Base-by-base conservation (phyloP, 2,797 vertebrate genomes). In the Enteromius anoplus region DNA sequence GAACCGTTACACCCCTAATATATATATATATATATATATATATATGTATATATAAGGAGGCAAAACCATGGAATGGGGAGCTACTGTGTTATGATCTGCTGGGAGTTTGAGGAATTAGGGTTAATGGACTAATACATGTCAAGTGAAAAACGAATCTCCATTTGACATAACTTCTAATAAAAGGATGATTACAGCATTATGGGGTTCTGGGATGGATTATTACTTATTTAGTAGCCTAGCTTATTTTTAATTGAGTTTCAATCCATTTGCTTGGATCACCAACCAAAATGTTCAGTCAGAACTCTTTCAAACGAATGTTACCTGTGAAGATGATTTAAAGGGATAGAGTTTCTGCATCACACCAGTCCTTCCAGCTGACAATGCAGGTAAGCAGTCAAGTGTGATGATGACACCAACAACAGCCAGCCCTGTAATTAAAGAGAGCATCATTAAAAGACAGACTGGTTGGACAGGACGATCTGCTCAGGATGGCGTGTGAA, bases 321-420 rank as follows among this genome's bases (percentile, higher is more conserved):
- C 90, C 91, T 92, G 90, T 10, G 88, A 66, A 2, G 83, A 15
- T 0, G 91, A 86, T 75, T 88, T 92, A 88, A 93, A 93, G 0
- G 93, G 93, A 72, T 91, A 92, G 37, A 93, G 86, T 70, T 90
- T 93, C 51, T 93, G 86, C 87, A 93, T 88, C 0, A 86, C 81
- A 88, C 45, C 75, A 87, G 92, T 88, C 0, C 86, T 64, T 87
- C 76, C 69, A 88, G 53, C 93, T 76, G 0, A 68, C 70, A n/a
- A 75, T 65, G 69, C 8, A 34, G 45, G 1, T n/a, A 55, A 21
- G 37, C 17, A 8, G 64, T 10, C 21, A 55, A 55, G 45, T 42
- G 45, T 47, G 12, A 47, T 60, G 11, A 32, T 66, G 64, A 66
- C 23, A 62, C 5, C 23, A 29, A 58, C 3, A 2, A 37, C 14